Percentiles rank a stretch among this genome's conserved stretches.
phyloP scores from a whole-genome alignment of 2,113 vertebrate species.

The Rattus rattus region DNA sequence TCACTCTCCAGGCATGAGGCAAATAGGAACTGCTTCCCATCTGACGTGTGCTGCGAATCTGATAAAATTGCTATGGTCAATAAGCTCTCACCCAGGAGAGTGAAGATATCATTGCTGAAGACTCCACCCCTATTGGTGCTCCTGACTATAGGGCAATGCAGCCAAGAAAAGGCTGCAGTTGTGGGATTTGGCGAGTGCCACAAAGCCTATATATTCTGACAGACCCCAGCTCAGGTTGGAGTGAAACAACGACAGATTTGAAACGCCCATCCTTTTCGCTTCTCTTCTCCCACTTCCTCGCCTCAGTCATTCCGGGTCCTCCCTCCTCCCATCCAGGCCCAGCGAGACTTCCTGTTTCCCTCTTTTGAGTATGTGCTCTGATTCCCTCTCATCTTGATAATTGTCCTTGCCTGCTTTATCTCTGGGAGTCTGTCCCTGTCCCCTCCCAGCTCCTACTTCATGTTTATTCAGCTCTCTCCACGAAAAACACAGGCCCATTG shows the following conservation, averaged over 20 bases:
- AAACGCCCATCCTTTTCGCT: neutral
- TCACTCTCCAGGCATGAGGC: neutral
- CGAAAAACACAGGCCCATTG: neutral
- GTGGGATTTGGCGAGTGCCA: neutral
- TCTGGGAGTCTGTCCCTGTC: neutral
- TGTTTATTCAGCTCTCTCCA: neutral
- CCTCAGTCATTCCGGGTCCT: neutral
- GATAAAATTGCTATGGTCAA: neutral
- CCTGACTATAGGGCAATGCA: rapidly evolving
- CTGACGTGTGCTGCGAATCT: neutral
- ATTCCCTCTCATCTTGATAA: neutral
- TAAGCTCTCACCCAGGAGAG: neutral
- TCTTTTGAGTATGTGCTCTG: neutral
- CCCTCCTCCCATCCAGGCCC: neutral
- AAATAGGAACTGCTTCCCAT: neutral
- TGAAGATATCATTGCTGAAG: neutral
- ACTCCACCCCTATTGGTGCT: neutral
- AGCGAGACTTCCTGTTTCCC: neutral
- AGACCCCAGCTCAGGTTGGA: neutral
- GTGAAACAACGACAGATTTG: neutral
- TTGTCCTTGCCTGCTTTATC: neutral
- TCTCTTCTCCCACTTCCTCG: neutral
- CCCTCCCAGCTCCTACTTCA: neutral
- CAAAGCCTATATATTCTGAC: neutral
- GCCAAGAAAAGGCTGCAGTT: neutral